A percentile compares a stretch with the other conserved stretches of the same genome.
phyloP scores from a whole-genome alignment of 2,888 invertebrate genomes.

The Bruchidius siliquastri region DNA sequence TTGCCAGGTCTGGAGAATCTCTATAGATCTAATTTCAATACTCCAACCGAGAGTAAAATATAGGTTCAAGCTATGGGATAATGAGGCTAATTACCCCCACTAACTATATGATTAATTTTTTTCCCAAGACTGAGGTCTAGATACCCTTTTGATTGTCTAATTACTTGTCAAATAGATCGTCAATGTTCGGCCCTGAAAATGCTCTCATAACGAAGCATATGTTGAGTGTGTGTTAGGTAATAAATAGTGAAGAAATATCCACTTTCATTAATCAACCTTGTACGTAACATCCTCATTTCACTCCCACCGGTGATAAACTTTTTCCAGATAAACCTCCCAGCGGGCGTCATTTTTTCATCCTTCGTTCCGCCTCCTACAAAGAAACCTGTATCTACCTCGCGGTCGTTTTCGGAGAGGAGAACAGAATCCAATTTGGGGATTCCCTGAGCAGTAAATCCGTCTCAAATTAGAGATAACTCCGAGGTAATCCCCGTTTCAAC shows the following conservation, averaged over 20 bases:
- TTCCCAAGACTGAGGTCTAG: too few relatives aligned
- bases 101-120: too few relatives aligned
- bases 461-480: slow-evolving; percentile 56
- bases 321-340: not conserved
- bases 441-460: slow-evolving; percentile 54
- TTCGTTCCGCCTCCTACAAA: not conserved
- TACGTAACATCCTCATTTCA: not conserved
- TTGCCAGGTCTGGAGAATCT: not conserved
- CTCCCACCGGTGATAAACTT: not conserved
- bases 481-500: slow-evolving; percentile 44
- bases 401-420: not conserved
- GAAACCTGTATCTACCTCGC: not conserved
- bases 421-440: slow-evolving; percentile 53
- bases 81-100: too few relatives aligned
- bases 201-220: too few relatives aligned
- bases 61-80: too few relatives aligned
- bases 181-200: too few relatives aligned
- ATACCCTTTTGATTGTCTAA: too few relatives aligned
- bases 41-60: too few relatives aligned
- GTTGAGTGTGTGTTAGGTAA: too few relatives aligned
- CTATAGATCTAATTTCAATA: too few relatives aligned
- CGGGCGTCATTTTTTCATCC: not conserved
- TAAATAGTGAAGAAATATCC: slow-evolving; percentile 18
- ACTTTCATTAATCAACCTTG: not conserved
- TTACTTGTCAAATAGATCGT: too few relatives aligned